Conservation (phyloP, 92 coral and sea anemone genomes). For the Umimayanthus chanpuru region DNA sequence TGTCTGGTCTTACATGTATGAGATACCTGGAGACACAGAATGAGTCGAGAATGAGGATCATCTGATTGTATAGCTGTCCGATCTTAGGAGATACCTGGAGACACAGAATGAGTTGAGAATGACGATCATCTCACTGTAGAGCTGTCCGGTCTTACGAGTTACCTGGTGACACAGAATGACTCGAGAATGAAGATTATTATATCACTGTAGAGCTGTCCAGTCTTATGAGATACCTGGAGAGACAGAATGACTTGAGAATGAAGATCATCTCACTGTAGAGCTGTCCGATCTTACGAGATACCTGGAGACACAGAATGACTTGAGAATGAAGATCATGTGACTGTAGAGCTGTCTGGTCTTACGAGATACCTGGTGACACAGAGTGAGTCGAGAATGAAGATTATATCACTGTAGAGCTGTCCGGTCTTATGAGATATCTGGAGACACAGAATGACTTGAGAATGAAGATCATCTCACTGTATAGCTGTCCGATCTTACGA, state of each 20-base stretch:
- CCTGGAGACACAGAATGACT: no score
- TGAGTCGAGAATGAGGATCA: slow-evolving; percentile 59
- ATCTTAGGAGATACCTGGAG: slow-evolving; percentile 81
- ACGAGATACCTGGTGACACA: slow-evolving; percentile 4
- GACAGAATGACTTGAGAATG: no score
- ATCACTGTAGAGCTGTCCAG: not conserved
- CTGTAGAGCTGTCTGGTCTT: slow-evolving; percentile 18
- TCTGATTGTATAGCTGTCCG: not conserved
- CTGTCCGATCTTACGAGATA: slow-evolving; percentile 40
- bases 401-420: slow-evolving; percentile 37
- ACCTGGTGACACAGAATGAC: no score
- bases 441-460: no score
- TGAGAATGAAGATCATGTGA: slow-evolving; percentile 45
- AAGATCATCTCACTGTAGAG: slow-evolving; percentile 48
- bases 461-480: slow-evolving; percentile 56
- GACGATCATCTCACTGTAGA: not conserved
- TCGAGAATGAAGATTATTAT: no score
- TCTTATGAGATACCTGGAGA: slow-evolving; percentile 39
- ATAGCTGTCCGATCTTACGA: slow-evolving; percentile 78
- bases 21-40: slow-evolving; percentile 64
- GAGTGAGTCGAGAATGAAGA: not conserved
- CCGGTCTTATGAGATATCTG: not conserved
- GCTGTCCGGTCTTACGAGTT: no score
- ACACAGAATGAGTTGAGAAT: not conserved
- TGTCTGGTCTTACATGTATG: slow-evolving; percentile 81